Percentiles rank a stretch among this genome's conserved stretches.
These are phyloP conservation scores for Drosophila macrospina DNA, from an alignment of 2,888 invertebrate genomes.

Conservation along the genomic window DNA sequence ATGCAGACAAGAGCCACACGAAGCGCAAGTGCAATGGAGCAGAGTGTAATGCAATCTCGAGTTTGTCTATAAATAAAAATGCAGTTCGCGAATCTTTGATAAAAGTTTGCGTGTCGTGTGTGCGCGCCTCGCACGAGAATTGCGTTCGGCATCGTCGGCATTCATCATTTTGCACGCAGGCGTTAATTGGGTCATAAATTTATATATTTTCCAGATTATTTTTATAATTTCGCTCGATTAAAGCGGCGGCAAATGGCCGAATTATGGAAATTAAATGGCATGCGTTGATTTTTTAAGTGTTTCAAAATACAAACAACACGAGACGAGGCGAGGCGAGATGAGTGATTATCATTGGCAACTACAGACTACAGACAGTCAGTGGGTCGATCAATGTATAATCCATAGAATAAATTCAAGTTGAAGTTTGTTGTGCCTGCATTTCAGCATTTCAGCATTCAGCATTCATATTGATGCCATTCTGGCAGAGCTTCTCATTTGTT, in stretches of 20 bases:
- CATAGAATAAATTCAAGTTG: conserved; percentile 67
- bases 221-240: conserved; percentile 52
- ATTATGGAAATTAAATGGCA: conserved; percentile 35
- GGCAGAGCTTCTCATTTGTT: conserved; percentile 16
- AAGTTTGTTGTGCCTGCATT: conserved; percentile 51
- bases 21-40: conserved; percentile 51
- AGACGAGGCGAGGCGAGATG: conserved; percentile 8
- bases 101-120: conserved; percentile 50
- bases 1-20: conserved; percentile 19
- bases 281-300: conserved; percentile 15
- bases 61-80: conserved; percentile 69
- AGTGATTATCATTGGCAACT: background rate
- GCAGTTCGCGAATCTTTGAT: conserved; percentile 71
- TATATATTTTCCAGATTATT: conserved; percentile 70
- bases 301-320: conserved; percentile 41
- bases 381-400: conserved; percentile 19
- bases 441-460: background rate
- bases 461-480: conserved; percentile 7
- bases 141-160: conserved; percentile 54
- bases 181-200: conserved; percentile 79
- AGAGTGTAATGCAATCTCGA: conserved; percentile 73
- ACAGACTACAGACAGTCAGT: no score
- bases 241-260: conserved; percentile 23
- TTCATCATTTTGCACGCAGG: conserved; percentile 58
- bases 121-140: conserved; percentile 26